These are phyloP conservation scores for Anoplolepis gracilipes DNA, from an alignment of 1,140 invertebrate species.

Conservation along the genomic window DNA sequence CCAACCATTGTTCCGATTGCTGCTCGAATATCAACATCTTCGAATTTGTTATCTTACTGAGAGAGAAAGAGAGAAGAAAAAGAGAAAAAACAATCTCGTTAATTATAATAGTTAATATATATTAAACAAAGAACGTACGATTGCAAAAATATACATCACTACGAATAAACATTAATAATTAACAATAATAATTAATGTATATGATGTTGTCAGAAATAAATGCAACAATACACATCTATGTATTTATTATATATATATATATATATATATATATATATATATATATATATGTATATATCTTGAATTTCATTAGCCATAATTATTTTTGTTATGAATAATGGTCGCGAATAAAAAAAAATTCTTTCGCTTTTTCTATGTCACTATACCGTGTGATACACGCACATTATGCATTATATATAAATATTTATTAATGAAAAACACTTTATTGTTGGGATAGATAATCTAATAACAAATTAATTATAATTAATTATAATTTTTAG, in stretches of 20 bases:
- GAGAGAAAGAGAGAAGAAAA: too few relatives aligned
- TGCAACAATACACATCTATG: not conserved
- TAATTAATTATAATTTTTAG: not conserved
- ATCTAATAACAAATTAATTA: not conserved
- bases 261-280: too few relatives aligned
- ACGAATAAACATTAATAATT: slow-evolving; percentile 22
- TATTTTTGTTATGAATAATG: not conserved
- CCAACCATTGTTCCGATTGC: slow-evolving; percentile 49
- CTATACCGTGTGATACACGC: not conserved
- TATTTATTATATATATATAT: not conserved
- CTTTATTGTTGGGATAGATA: too few relatives aligned
- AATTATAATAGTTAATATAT: slow-evolving; percentile 30
- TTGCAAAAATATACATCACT: slow-evolving; percentile 6
- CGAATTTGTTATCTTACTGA: slow-evolving; percentile 48
- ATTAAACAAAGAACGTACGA: not conserved
- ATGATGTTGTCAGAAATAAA: too few relatives aligned
- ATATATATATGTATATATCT: not conserved
- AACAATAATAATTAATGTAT: not conserved
- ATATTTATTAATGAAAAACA: too few relatives aligned
- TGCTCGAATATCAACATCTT: slow-evolving; percentile 49
- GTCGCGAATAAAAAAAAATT: not conserved
- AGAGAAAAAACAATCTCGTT: slow-evolving; percentile 29
- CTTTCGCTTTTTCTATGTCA: not conserved
- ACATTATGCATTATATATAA: not conserved
- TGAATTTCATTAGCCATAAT: not conserved